Base-by-base conservation (phyloP, 2,888 invertebrate species). In the Hyppa rectilinea region DNA sequence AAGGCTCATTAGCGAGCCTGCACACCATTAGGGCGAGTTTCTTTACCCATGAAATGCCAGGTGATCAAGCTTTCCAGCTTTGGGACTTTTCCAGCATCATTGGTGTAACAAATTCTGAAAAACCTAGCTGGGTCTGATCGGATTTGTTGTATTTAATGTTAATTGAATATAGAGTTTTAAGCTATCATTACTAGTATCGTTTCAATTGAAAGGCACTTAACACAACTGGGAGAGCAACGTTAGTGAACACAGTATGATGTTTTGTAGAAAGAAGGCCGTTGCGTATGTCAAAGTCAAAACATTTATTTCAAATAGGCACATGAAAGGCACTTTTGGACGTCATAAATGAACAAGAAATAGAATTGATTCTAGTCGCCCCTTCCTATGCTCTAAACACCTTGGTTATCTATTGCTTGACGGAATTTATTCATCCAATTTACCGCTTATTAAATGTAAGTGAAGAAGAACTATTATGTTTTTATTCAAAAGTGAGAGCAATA, bases 1-100 rank as follows among this genome's bases (percentile, higher is more conserved):
- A 73, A 23, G 52, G 52, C 63, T 82, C 66, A 82, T 78, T 79
- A 82, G 67, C n/a, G 50, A 40, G 70, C 36, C 29, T 1, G 50
- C 40, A 58, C 69, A 76, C 69, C 53, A 67, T 34, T 26, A 34
- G 29, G 36, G 40, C 7, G 34, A 31, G 66, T 68, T 77, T 23
- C 23, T 75, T 62, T 38, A 67, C 12, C 52, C 61, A 40, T 69
- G 59, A 58, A 68, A 77, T 59, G 29, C 59, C 45, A 71, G 34
- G 60, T 23, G 4, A 68, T 76, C 10, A 55, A n/a, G 53, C 29
- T 69, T 50, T 59, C 14, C 29, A 31, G 23, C 47, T 23, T 34
- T 34, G 9, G 9, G 17, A 47, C 34, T 38, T 67, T 26, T 23
- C 12, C 12, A 26, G 34, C 17, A 45, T 9, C 17, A 45, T 9